Evolutionary conservation across 2,113 vertebrate species (phyloP), one percentile per base, ranked within the genome.

Genomic region (Centropus unirufus): DNA sequence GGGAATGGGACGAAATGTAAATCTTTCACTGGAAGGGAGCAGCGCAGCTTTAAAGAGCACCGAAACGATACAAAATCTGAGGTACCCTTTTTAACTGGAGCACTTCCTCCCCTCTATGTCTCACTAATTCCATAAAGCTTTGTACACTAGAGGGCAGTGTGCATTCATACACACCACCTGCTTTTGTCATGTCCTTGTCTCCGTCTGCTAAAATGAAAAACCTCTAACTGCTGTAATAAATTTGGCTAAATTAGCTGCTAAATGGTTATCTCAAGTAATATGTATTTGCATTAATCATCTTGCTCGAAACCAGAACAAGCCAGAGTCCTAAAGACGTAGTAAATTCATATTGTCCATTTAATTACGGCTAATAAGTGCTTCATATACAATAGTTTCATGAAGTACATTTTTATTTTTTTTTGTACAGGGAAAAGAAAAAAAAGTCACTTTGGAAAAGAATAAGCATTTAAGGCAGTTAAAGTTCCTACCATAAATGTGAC

Each of bases 191-290:
- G 98, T 98, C 98, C 98, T 99, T 99, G 98, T 98, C 98, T 98
- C 98, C 96, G 96, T 98, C 98, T 98, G 98, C 98, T 98, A 96
- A 98, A 98, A 98, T 98, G 97, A 98, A 98, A 98, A 98, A 97
- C 98, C 98, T 98, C 98, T 98, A 98, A 98, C 98, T 98, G 98
- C 98, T 98, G 98, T 99, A 99, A 99, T 99, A 99, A 98, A 99
- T 99, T 99, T 99, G 98, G 98, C 99, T 98, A 99, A 99, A 99
- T 99, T 98, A 99, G 99, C 98, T 98, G 98, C 98, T 99, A 99
- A 99, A 99, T 99, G 99, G 99, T 99, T 99, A 99, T 99, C 99
- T 99, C 98, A 99, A 99, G 98, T 99, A 99, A 99, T 99, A 99
- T 98, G 99, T 99, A 99, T 99, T 98, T 99, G 98, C 99, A 99